Base-by-base conservation (phyloP, 2,888 invertebrate genomes). In the Bugula neritina region DNA sequence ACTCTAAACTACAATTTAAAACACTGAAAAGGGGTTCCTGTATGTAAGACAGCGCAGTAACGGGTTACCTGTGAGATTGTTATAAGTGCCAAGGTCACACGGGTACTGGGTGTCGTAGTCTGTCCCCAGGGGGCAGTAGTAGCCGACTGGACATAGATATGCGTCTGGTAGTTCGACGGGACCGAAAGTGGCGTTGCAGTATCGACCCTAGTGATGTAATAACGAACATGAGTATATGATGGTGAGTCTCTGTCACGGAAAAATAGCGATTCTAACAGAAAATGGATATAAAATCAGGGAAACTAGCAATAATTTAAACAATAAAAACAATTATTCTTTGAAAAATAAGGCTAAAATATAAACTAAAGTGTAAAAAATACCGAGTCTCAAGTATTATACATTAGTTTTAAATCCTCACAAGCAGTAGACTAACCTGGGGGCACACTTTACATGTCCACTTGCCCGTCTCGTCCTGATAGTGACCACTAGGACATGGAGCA, bases 51-150 rank as follows among this genome's bases (percentile, higher is more conserved):
- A n/a, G n/a, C n/a, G n/a, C n/a, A n/a, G n/a, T n/a, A n/a, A n/a
- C 17, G 17, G 43, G 69, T 35, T 74, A 80, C 82, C 82, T 76
- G 83, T 82, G 35, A 75, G 75, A 75, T 82, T 83, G 75, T 81
- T 82, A 73, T 77, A 83, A 1, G 81, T 81, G 57, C 81, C 81
- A 3, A 75, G 73, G 17, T 81, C 82, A 77, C 83, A 83, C 1
- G 80, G 80, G 72, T 77, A 78, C 73, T 81, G 76, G 17, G 75
- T 75, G 1, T 76, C 78, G 74, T 78, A 77, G 31, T 77, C 72
- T 13, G 83, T 83, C 13, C 81, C 81, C 57, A 77, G 79, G 0
- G 80, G 81, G 74, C 83, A 83, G 74, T 80, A 83, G 73, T 76
- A 80, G 1, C 83, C 83, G 58, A 79, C 80, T 1, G 81, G 82